A percentile compares a stretch with the other conserved stretches of the same genome.
These are phyloP conservation scores for Physeter macrocephalus DNA, from an alignment of 2,113 vertebrate species.

Conservation along the genomic window DNA sequence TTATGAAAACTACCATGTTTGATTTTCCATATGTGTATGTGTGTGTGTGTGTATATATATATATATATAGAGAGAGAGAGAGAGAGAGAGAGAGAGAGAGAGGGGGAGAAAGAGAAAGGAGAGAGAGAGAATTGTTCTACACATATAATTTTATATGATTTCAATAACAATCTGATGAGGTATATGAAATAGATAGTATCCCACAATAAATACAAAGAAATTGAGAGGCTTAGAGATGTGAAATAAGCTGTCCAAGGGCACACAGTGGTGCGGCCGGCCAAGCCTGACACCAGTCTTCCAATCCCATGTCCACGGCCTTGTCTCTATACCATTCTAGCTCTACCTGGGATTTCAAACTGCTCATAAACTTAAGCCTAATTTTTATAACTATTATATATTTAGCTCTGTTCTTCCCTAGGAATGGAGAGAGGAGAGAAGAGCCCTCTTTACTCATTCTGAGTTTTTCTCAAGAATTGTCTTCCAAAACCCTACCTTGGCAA, in stretches of 20 bases:
- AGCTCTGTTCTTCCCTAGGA: neutral
- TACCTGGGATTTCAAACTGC: neutral
- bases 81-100: too few relatives aligned
- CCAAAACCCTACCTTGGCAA: neutral
- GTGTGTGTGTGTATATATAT: neutral
- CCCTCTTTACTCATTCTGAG: neutral
- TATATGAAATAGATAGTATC: neutral
- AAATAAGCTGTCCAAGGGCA: neutral
- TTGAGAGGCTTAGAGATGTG: neutral
- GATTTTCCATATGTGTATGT: neutral
- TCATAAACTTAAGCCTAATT: neutral
- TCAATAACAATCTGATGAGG: neutral
- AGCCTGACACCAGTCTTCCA: neutral
- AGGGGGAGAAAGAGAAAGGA: fast-evolving
- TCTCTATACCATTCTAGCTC: neutral
- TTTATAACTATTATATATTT: neutral
- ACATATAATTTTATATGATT: neutral
- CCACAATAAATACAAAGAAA: neutral
- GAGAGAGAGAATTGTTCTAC: neutral
- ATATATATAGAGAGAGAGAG: neutral
- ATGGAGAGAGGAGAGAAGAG: neutral
- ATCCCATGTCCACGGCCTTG: neutral
- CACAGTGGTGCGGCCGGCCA: neutral
- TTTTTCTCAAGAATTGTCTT: conserved; percentile 12
- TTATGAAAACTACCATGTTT: neutral